Evolutionary conservation across 2,888 invertebrate genomes (phyloP).

Genomic region (Campopleginae sp.): DNA sequence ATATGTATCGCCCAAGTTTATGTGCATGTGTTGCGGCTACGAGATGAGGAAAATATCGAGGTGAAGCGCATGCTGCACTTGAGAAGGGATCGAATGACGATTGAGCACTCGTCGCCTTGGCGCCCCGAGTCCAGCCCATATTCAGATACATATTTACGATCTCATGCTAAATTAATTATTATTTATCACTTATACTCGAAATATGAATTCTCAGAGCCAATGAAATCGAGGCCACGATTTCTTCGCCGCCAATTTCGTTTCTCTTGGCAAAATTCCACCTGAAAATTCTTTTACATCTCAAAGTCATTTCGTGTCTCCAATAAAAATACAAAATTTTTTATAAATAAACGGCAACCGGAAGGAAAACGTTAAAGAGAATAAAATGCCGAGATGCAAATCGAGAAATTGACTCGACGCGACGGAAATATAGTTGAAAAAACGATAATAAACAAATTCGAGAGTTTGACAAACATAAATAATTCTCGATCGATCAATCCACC

Average conservation of each 20-base stretch:
- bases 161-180: neutral
- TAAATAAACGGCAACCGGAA: neutral
- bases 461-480: neutral
- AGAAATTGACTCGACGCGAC: neutral
- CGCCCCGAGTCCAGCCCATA: conserved; percentile 34
- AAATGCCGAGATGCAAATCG: neutral
- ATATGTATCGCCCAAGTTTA: conserved; percentile 34
- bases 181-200: neutral
- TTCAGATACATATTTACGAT: neutral
- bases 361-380: conserved; percentile 1
- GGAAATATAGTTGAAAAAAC: neutral
- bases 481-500: conserved; percentile 38
- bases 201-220: too few species aligned
- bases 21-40: neutral
- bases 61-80: conserved; percentile 29
- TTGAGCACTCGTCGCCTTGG: conserved; percentile 49
- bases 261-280: too few species aligned
- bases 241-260: too few species aligned
- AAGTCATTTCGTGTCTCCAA: neutral
- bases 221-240: too few species aligned
- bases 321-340: neutral
- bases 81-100: conserved; percentile 54
- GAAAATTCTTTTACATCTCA: neutral
- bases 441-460: neutral
- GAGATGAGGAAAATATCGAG: conserved; percentile 36